Base-by-base conservation (phyloP, 2,797 vertebrate genomes). In the Catostomus latipinnis region DNA sequence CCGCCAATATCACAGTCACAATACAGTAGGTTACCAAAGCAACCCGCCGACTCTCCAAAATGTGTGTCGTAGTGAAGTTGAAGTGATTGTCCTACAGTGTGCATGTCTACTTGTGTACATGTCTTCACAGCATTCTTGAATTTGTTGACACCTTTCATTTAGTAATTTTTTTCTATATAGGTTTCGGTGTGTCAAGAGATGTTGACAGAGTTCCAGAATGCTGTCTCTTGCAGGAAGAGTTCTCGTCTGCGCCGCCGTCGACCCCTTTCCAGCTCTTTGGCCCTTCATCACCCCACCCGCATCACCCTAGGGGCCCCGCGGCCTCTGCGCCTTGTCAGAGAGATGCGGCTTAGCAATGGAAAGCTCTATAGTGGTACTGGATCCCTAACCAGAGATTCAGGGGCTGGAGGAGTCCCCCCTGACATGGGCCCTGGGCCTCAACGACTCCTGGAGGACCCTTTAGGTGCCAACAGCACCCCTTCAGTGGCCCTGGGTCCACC, bases 141-240 rank as follows among this genome's bases (percentile, higher is more conserved):
- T 71, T 82, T 62, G 74, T 78, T 68, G 8, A 89, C 78, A 80
- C 73, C 85, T 81, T 80, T 85, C 85, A 85, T 88, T 86, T 84
- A 83, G 86, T 81, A 82, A 76, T 77, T 86, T 34, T 22, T 62
- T 8, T 45, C 16, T 11, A 12, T 54, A 3, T 88, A 97, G 96
- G 94, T 96, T 18, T 96, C 96, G 0, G 94, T 97, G 16, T 96
- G 96, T 89, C 96, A 96, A 89, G 96, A 96, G 93, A 96, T 97
- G 96, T 82, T 97, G 82, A 94, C 93, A 0, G 96, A 96, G 88
- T 95, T 96, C 56, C 90, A 95, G 7, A 96, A 95, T 6, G 96
- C 95, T 0, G 94, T 96, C 58, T 96, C 95, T 11, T 97, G 96
- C 84, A 96, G 95, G 90, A 96, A 96, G 91, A 96, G 91, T 8